phyloP scores from a whole-genome alignment of 2,113 vertebrate species.

The Callipepla californica region DNA sequence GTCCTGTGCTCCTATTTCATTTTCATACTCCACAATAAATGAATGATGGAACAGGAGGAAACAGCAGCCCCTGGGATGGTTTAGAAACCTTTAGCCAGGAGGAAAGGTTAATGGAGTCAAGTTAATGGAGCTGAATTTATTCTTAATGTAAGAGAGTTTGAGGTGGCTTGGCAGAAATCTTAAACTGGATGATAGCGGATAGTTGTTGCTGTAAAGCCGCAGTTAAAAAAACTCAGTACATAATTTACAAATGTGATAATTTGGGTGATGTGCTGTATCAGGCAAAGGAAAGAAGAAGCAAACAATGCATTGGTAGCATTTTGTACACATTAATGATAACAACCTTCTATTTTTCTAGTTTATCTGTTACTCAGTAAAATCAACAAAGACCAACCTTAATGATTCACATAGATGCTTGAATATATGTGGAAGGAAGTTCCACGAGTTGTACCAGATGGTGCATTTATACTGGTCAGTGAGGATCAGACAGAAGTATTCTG shows the following conservation, averaged over 20 bases:
- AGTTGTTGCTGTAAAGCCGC: conserved; percentile 3
- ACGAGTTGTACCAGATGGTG: neutral
- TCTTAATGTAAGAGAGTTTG: conserved; percentile 30
- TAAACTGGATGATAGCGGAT: neutral
- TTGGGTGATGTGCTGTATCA: neutral
- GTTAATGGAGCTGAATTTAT: conserved; percentile 36
- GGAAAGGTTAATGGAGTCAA: conserved; percentile 50
- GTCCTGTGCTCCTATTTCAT: neutral
- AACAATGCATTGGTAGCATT: neutral
- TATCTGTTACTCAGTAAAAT: neutral
- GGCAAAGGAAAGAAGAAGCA: neutral
- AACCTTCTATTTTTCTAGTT: neutral
- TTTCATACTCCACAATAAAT: neutral
- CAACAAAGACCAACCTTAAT: neutral
- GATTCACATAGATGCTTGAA: neutral
- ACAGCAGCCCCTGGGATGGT: neutral
- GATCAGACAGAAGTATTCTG: neutral
- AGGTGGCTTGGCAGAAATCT: conserved; percentile 36
- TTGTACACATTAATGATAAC: neutral
- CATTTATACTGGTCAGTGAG: neutral
- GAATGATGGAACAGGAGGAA: neutral
- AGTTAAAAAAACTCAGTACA: conserved; percentile 9
- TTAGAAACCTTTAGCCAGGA: conserved; percentile 51
- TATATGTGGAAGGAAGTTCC: neutral
- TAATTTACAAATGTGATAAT: conserved; percentile 35